Conservation (phyloP, 2,797 vertebrate species). For the Coluber constrictor region DNA sequence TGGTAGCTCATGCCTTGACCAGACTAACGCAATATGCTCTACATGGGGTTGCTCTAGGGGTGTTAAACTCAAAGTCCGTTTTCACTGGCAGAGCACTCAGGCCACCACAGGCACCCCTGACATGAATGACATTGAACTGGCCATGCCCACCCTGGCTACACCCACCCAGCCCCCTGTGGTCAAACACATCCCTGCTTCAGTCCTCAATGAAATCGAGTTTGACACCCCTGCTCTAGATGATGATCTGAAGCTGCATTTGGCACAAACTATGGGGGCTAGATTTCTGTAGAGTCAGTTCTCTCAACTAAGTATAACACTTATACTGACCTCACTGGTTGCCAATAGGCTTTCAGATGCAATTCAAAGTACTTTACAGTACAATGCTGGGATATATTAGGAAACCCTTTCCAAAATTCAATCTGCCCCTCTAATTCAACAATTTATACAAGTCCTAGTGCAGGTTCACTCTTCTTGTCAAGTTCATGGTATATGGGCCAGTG, state of each 20-base stretch:
- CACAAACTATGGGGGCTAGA: background rate
- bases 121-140: no score
- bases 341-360: background rate
- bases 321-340: background rate
- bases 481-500: background rate
- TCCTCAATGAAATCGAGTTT: no score
- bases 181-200: no score
- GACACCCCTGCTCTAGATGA: background rate
- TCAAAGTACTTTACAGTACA: background rate
- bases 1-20: background rate
- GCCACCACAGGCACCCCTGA: no score
- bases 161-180: no score
- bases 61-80: no score
- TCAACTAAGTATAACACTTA: background rate
- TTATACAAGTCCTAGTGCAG: background rate
- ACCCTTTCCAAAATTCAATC: background rate
- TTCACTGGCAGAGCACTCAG: no score
- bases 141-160: no score
- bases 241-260: background rate
- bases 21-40: background rate
- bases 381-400: background rate
- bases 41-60: background rate
- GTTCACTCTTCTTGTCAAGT: background rate
- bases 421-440: background rate
- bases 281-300: background rate